phyloP scores from a whole-genome alignment of 1,140 invertebrate species.

The Druon quercuslanigerum region DNA sequence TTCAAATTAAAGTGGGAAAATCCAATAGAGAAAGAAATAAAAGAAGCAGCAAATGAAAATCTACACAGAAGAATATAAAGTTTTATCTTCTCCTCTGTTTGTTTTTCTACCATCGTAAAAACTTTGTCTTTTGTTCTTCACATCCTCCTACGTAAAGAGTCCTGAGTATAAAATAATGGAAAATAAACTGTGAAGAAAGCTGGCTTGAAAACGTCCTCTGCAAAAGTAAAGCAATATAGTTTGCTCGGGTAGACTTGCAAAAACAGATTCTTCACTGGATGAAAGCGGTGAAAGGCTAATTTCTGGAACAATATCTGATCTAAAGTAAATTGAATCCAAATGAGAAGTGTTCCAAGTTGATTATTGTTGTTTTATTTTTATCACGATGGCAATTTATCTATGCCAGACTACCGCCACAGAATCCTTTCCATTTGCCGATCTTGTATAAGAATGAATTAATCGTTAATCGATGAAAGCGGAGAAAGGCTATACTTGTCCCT shows the following conservation, averaged over 20 bases:
- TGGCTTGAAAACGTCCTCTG: too few species aligned
- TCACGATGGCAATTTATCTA: conserved; percentile 25
- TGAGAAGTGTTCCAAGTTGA: conserved; percentile 21
- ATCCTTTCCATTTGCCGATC: conserved; percentile 16
- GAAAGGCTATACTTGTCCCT: conserved; percentile 46
- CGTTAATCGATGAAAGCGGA: conserved; percentile 45
- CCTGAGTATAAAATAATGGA: too few species aligned
- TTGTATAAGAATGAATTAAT: conserved; percentile 29
- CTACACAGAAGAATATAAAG: too few species aligned
- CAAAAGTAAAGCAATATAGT: not conserved
- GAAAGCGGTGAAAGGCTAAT: conserved; percentile 49
- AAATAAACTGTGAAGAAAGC: too few species aligned
- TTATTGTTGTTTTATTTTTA: conserved; percentile 22
- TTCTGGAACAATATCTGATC: conserved; percentile 30
- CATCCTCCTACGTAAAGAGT: too few species aligned
- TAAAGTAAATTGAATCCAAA: conserved; percentile 30
- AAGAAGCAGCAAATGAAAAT: too few species aligned
- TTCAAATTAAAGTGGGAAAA: too few species aligned
- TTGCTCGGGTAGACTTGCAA: conserved; percentile 23
- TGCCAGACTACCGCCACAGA: conserved; percentile 23
- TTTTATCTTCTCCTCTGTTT: too few species aligned
- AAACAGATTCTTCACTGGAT: conserved; percentile 42
- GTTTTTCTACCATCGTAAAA: too few species aligned
- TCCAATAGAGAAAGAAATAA: too few species aligned
- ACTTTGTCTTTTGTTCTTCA: too few species aligned